phyloP scores from a whole-genome alignment of 2,888 invertebrate genomes.

The Polyommatus icarus region DNA sequence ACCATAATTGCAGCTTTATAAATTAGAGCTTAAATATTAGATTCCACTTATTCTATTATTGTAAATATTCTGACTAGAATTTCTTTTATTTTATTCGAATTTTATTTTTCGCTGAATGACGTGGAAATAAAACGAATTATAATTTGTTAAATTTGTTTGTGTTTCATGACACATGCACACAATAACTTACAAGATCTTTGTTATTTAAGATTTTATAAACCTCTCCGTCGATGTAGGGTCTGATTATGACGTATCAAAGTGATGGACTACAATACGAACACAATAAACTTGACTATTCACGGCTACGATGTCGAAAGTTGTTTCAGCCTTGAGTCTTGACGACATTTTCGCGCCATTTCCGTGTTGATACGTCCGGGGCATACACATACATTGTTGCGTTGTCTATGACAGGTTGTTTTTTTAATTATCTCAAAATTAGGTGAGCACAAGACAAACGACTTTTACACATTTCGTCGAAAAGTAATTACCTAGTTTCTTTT shows the following conservation, averaged over 20 bases:
- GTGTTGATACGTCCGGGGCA: not conserved
- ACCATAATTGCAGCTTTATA: not conserved
- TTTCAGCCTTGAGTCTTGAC: constrained; percentile 40
- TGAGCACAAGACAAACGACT: not conserved
- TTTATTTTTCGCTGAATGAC: not conserved
- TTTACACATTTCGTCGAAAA: not conserved
- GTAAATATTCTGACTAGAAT: not conserved
- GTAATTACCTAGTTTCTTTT: too few species aligned
- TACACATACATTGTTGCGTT: not conserved
- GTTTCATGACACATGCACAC: too few species aligned
- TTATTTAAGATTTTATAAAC: not conserved
- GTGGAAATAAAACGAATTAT: too few species aligned
- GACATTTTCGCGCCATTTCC: constrained; percentile 34
- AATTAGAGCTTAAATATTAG: not conserved
- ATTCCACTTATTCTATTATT: not conserved
- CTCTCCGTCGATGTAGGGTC: not conserved
- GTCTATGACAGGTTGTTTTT: not conserved
- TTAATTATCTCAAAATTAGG: not conserved
- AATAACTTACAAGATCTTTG: too few species aligned
- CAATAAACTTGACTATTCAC: not conserved
- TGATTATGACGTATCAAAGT: not conserved
- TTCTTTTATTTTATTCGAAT: not conserved
- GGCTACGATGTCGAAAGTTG: constrained; percentile 38
- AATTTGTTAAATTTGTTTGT: too few species aligned
- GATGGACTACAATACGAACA: not conserved